These are phyloP conservation scores for Nemapogon koenigi DNA, from an alignment of 2,888 invertebrate species.

Conservation along the genomic window DNA sequence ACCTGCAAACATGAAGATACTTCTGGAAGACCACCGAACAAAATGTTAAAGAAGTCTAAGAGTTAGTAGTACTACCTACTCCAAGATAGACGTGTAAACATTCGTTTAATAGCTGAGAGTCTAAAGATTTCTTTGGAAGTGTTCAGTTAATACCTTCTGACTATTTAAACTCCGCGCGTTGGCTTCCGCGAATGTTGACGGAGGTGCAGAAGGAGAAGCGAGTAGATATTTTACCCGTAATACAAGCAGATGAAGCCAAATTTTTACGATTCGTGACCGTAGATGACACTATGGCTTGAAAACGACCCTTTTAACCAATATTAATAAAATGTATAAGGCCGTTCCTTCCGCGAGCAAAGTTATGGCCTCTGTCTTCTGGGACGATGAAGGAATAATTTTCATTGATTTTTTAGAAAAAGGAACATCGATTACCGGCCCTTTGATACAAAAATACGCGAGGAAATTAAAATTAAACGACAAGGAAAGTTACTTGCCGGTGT, in stretches of 20 bases:
- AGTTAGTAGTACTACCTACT: not conserved
- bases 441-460: not conserved
- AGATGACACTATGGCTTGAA: not conserved
- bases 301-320: not conserved
- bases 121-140: not conserved
- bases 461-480: not conserved
- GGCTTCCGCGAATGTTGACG: not conserved
- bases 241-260: not conserved
- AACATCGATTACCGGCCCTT: not conserved
- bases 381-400: not conserved
- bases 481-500: not conserved
- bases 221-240: not conserved
- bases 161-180: not conserved
- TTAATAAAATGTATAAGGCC: not conserved
- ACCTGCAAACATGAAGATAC: not conserved
- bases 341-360: not conserved
- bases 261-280: not conserved
- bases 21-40: not conserved
- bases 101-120: not conserved
- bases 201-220: not conserved
- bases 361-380: too few species aligned
- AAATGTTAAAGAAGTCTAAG: not conserved
- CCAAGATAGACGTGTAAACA: not conserved
- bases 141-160: not conserved
- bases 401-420: not conserved